Conservation (phyloP, 2,113 vertebrate species). For the Megatriorchis doriae region DNA sequence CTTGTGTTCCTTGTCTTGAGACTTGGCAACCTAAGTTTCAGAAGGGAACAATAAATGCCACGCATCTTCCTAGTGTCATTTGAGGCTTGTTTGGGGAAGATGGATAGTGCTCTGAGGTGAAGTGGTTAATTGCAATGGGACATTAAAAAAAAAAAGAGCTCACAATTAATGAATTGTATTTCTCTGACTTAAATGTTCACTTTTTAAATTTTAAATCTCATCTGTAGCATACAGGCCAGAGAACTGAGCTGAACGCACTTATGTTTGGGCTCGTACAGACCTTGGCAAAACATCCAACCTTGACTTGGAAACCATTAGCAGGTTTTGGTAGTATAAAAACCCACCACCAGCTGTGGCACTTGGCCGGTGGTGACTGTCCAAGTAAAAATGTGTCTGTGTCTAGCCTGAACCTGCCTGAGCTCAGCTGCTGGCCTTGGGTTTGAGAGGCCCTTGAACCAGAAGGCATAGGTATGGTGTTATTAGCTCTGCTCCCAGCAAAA, state of each 20-base stretch:
- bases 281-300: neutral
- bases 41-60: fast-evolving
- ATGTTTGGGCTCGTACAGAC: neutral
- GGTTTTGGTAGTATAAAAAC: neutral
- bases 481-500: neutral
- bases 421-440: neutral
- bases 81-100: fast-evolving
- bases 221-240: too few relatives aligned
- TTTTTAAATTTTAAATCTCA: neutral
- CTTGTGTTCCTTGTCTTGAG: too few relatives aligned
- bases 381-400: fast-evolving
- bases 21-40: neutral
- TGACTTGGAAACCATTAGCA: neutral
- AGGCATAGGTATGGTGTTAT: fast-evolving
- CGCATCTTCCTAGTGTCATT: fast-evolving
- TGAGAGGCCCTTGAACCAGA: neutral
- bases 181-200: neutral
- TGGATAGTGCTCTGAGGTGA: fast-evolving
- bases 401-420: neutral
- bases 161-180: fast-evolving
- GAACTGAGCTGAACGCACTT: neutral
- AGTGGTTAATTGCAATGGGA: fast-evolving
- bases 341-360: neutral
- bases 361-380: neutral
- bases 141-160: neutral